A percentile compares a stretch with the other conserved stretches of the same genome.
Evolutionary conservation across 2,113 vertebrate genomes (phyloP).

Genomic region (Catharus minimus): DNA sequence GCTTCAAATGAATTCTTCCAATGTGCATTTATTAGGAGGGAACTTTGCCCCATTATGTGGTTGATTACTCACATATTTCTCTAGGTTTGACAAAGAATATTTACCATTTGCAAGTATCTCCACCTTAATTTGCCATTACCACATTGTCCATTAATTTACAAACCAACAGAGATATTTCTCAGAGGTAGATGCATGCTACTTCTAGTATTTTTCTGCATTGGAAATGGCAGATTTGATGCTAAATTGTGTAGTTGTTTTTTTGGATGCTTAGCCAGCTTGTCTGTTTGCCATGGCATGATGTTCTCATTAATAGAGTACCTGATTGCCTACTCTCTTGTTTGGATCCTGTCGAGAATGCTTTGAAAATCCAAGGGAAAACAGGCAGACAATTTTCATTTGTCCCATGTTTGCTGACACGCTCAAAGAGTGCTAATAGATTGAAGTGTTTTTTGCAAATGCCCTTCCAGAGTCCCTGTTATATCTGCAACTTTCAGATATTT

Average conservation of each 20-base stretch:
- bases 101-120: neutral
- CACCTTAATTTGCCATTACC: neutral
- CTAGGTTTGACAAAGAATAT: neutral
- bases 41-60: neutral
- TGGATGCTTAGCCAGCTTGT: neutral
- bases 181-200: neutral
- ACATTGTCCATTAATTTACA: neutral
- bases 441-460: slow-evolving; percentile 16
- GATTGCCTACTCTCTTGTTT: neutral
- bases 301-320: slow-evolving; percentile 9
- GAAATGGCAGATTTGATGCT: neutral
- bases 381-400: slow-evolving; percentile 13
- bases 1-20: neutral
- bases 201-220: neutral
- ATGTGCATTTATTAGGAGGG: neutral
- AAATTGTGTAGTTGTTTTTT: neutral
- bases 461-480: neutral
- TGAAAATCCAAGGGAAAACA: slow-evolving; percentile 14
- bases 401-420: neutral
- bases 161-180: neutral
- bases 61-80: neutral
- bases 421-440: slow-evolving; percentile 10
- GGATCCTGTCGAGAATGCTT: neutral
- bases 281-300: neutral
- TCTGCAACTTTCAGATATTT: neutral